phyloP scores from a whole-genome alignment of 2,888 invertebrate species.

The Chymomyza procnemis region DNA sequence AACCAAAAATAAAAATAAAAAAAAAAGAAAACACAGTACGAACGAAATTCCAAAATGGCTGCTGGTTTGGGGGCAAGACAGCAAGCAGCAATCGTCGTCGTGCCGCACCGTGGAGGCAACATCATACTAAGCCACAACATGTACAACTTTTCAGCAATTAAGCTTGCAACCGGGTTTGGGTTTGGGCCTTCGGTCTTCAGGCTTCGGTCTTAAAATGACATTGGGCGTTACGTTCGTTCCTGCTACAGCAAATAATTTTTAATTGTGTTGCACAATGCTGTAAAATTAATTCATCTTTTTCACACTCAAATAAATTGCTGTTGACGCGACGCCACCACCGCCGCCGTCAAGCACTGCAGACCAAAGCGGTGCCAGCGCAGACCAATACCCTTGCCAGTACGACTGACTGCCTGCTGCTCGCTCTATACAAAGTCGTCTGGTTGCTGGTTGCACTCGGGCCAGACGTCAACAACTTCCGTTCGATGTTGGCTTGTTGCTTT shows the following conservation, averaged over 20 bases:
- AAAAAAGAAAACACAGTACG: too few relatives aligned
- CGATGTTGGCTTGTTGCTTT: neutral
- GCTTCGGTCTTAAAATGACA: conserved; percentile 26
- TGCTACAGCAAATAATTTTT: conserved; percentile 66
- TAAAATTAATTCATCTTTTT: conserved; percentile 74
- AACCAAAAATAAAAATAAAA: neutral
- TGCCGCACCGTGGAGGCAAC: conserved; percentile 43
- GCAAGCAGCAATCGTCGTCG: conserved; percentile 35
- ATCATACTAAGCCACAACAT: conserved; percentile 64
- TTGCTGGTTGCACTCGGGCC: conserved; percentile 4
- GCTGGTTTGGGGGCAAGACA: neutral
- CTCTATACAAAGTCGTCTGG: neutral
- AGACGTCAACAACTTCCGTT: conserved; percentile 8
- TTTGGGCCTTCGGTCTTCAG: too few relatives aligned
- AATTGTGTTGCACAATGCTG: conserved; percentile 74
- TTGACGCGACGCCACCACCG: too few relatives aligned
- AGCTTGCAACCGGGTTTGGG: conserved; percentile 47
- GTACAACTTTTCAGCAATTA: conserved; percentile 69
- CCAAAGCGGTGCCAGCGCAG: conserved; percentile 7
- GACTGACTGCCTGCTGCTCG: conserved; percentile 13
- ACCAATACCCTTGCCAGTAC: neutral
- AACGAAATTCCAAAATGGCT: neutral
- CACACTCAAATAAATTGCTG: conserved; percentile 74
- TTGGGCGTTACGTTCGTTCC: conserved; percentile 13
- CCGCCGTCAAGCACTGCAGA: conserved; percentile 50